phyloP scores from a whole-genome alignment of 2,888 invertebrate genomes.

The Mesorhabditis sp. region DNA sequence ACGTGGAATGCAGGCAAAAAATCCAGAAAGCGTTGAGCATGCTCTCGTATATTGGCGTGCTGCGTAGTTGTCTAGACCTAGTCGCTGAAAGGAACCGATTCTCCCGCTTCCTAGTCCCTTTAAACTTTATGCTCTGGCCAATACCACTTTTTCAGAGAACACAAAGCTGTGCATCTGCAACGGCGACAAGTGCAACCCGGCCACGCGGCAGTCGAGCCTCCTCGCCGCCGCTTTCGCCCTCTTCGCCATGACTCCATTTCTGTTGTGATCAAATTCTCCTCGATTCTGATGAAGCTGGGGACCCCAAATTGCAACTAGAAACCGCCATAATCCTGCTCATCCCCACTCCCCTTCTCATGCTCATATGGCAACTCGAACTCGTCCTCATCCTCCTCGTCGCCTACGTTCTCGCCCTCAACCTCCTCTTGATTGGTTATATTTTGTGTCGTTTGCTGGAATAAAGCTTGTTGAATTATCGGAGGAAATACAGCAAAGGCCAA shows the following conservation, averaged over 20 bases:
- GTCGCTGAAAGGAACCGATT: too few species aligned
- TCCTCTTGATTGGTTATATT: neutral
- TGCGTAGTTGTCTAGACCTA: too few species aligned
- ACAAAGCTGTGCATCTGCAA: neutral
- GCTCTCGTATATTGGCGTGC: too few species aligned
- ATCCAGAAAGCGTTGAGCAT: too few species aligned
- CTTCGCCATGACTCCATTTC: constrained; percentile 3
- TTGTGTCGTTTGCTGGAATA: neutral
- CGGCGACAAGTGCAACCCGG: neutral
- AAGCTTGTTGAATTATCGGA: too few species aligned
- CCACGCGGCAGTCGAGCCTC: neutral
- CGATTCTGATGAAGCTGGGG: neutral
- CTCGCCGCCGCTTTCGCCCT: constrained; percentile 2
- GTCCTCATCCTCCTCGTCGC: neutral
- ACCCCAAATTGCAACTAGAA: too few species aligned
- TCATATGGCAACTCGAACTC: neutral
- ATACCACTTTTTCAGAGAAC: neutral
- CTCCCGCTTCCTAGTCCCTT: too few species aligned
- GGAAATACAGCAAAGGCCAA: too few species aligned
- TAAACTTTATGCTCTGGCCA: too few species aligned
- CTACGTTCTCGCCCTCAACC: neutral
- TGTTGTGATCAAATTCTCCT: neutral
- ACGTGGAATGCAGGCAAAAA: too few species aligned
- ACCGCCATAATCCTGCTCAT: neutral
- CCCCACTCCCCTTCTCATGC: neutral